phyloP scores from a whole-genome alignment of 2,888 invertebrate species.

The Horisme vitalbata region DNA sequence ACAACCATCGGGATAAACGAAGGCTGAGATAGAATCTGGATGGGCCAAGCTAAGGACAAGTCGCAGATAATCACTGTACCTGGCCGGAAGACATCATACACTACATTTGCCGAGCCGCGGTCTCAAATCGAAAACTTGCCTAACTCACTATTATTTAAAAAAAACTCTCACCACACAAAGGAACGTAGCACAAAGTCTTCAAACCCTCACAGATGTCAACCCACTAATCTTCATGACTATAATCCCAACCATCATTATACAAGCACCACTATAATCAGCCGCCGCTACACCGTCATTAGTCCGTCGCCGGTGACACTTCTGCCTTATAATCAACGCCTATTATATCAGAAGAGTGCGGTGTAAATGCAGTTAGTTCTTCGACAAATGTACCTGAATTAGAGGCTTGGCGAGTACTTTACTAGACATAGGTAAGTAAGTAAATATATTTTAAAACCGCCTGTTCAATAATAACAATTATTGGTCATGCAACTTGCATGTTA shows the following conservation, averaged over 20 bases:
- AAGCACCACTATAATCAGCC: conserved; percentile 18
- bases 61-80: no score
- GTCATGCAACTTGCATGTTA: no score
- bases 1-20: no score
- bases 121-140: no score
- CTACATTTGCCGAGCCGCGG: no score
- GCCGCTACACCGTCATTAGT: conserved; percentile 21
- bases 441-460: no score
- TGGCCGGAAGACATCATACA: no score
- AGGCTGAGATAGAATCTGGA: no score
- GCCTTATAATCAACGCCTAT: conserved; percentile 51
- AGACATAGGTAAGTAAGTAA: background rate
- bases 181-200: background rate
- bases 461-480: no score
- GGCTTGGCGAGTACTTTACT: no score
- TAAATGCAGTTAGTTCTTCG: conserved; percentile 18
- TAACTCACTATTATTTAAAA: no score
- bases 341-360: conserved; percentile 30
- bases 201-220: conserved; percentile 26
- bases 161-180: background rate
- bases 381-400: conserved; percentile 9
- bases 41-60: no score
- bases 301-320: conserved; percentile 48
- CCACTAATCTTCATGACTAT: conserved; percentile 24
- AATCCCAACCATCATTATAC: conserved; percentile 28